Conservation (phyloP, 2,888 invertebrate genomes). For the Yponomeuta malinellus region DNA sequence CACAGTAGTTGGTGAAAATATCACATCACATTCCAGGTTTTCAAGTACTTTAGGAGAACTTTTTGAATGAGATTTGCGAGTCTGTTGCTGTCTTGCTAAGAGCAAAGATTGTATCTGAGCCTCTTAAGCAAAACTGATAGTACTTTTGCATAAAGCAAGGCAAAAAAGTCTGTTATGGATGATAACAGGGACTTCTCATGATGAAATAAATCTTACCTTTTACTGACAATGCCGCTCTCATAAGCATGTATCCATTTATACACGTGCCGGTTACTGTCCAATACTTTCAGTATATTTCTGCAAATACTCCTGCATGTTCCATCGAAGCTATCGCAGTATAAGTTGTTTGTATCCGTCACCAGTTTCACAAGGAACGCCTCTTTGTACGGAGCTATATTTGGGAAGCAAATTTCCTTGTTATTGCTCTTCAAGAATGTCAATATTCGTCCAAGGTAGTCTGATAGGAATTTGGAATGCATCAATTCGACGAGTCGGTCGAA, state of each 20-base stretch:
- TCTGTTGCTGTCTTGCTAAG: no score
- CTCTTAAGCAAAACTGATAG: no score
- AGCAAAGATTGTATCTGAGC: no score
- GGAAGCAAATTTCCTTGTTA: conserved; percentile 27
- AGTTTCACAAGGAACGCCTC: conserved; percentile 31
- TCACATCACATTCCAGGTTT: no score
- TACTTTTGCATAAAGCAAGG: no score
- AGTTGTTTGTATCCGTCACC: conserved; percentile 23
- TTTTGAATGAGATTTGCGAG: no score
- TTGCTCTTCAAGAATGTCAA: conserved; percentile 27
- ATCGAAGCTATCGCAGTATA: conserved; percentile 24
- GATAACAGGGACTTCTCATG: no score
- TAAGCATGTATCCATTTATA: conserved; percentile 25
- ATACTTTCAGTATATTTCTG: conserved; percentile 23
- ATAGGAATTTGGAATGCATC: conserved; percentile 21
- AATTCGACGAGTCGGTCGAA: conserved; percentile 21
- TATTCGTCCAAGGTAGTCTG: conserved; percentile 25
- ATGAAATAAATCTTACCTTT: conserved; percentile 23
- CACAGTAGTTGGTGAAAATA: no score
- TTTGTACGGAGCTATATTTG: conserved; percentile 21
- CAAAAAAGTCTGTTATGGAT: no score
- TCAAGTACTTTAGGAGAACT: no score
- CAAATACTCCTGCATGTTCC: conserved; percentile 20
- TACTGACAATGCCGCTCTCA: conserved; percentile 20
- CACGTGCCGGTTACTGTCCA: conserved; percentile 24